These are phyloP conservation scores for Scleropages formosus DNA, from an alignment of 2,797 vertebrate species.

Conservation along the genomic window DNA sequence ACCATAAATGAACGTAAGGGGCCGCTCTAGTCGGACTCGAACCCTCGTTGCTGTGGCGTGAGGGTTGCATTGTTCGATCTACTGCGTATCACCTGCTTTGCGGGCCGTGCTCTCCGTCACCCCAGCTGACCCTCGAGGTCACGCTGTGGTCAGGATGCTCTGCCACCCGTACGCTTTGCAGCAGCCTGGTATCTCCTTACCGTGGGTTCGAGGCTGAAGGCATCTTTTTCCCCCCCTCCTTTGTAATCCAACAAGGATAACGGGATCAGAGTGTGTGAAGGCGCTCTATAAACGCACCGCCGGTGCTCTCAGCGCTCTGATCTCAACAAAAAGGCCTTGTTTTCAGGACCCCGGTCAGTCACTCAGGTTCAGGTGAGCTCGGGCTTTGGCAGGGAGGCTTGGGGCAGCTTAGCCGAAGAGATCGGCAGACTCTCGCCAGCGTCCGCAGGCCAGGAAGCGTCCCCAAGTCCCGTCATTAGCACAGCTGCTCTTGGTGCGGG, in stretches of 20 bases:
- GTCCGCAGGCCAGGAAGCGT: constrained; percentile 12
- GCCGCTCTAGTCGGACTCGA: neutral
- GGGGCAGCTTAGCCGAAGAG: constrained; percentile 9
- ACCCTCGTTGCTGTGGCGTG: neutral
- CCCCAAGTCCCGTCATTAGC: neutral
- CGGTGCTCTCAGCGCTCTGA: constrained; percentile 1
- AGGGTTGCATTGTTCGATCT: neutral
- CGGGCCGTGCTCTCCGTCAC: neutral
- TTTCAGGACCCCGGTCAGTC: neutral
- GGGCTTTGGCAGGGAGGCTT: neutral
- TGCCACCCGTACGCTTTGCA: neutral
- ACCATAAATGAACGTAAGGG: neutral
- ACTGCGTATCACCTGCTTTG: constrained; percentile 11
- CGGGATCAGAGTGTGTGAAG: neutral
- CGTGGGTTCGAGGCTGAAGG: neutral
- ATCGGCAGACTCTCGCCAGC: constrained; percentile 12
- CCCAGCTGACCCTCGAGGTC: neutral
- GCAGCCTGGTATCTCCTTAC: neutral
- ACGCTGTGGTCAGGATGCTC: neutral
- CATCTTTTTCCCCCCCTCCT: constrained; percentile 1
- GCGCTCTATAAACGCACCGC: neutral
- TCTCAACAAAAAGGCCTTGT: neutral
- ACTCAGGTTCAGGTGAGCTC: constrained; percentile 16
- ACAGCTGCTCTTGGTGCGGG: constrained; percentile 6
- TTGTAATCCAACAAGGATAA: constrained; percentile 17